Base-by-base conservation (phyloP, 1,140 invertebrate species). In the Hestina assimilis region DNA sequence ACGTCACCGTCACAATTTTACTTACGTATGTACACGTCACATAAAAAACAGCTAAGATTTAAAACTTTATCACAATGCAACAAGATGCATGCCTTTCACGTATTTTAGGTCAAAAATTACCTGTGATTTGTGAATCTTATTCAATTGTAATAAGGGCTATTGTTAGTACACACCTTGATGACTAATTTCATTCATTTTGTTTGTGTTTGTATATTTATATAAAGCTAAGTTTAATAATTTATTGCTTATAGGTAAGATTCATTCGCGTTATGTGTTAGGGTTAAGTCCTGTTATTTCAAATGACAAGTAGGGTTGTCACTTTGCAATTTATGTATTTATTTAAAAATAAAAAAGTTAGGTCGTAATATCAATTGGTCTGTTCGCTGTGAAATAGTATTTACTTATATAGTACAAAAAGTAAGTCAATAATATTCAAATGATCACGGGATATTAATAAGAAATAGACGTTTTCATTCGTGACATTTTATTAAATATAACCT, bases 11-110 rank as follows among this genome's bases (percentile, higher is more conserved):
- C 15, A 19, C 33, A 38, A 50, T 38, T 50, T 50, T 38, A 23
- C 12, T 11, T 50, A 50, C 47, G 47, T 50, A 33, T 51, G 47
- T 51, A 51, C 23, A 40, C 20, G 47, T 40, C 33, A 50, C 12
- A 40, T 12, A 9, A n/a, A 23, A 48, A 1, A 20, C 5, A 14
- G 9, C 3, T 9, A 29, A 11, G 7, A 48, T 11, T 23, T 8
- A 40, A 6, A 51, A 40, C 23, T 23, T 28, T 40, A 35, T 28
- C 5, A 3, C 35, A 7, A 17, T 19, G 21, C 1, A 35, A 21
- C 23, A 48, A 11, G 9, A n/a, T 28, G 3, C 28, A 12, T 11
- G n/a, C 5, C 9, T 31, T 11, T 31, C 11, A 2, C 11, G n/a
- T 12, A 31, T 2, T n/a, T 11, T 3, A 5, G n/a, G 1, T 31